Evolutionary conservation across 2,888 invertebrate species (phyloP).

Genomic region (Scaeva pyrastri): DNA sequence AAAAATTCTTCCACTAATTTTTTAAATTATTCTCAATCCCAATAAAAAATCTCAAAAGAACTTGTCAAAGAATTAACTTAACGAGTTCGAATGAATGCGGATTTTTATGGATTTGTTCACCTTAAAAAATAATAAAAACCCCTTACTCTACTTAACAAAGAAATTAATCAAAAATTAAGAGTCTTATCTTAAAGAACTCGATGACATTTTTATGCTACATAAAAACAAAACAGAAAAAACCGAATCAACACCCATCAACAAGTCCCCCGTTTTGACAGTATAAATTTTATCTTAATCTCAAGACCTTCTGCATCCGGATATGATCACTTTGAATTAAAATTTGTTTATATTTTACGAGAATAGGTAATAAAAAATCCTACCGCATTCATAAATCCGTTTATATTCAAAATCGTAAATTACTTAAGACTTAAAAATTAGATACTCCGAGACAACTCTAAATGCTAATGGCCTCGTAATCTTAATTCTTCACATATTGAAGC

Average conservation of each 20-base stretch:
- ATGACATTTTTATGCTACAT: conserved; percentile 16
- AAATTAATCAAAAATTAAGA: conserved; percentile 1
- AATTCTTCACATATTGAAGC: conserved; percentile 21
- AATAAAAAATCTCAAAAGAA: too few species aligned
- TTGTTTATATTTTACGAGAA: not conserved
- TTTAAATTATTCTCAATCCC: too few species aligned
- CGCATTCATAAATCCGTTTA: conserved; percentile 31
- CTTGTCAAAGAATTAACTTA: too few species aligned
- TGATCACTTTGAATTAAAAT: conserved; percentile 9
- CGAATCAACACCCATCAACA: not conserved
- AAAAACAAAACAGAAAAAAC: not conserved
- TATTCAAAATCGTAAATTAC: conserved; percentile 23
- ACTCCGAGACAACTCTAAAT: conserved; percentile 12
- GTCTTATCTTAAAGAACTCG: not conserved
- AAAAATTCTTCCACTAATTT: too few species aligned
- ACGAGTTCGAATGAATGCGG: too few species aligned
- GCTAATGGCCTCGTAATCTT: conserved; percentile 38
- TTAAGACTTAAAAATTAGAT: conserved; percentile 21
- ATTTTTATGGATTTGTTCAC: too few species aligned
- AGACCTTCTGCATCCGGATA: conserved; percentile 14
- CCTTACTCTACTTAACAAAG: not conserved
- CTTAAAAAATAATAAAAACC: too few species aligned
- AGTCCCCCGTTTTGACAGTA: not conserved
- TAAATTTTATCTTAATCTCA: not conserved
- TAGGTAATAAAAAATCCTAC: conserved; percentile 18